A percentile compares a stretch with the other conserved stretches of the same genome.
Conservation (phyloP, 1,140 invertebrate species). For the Matsumurasca onukii region DNA sequence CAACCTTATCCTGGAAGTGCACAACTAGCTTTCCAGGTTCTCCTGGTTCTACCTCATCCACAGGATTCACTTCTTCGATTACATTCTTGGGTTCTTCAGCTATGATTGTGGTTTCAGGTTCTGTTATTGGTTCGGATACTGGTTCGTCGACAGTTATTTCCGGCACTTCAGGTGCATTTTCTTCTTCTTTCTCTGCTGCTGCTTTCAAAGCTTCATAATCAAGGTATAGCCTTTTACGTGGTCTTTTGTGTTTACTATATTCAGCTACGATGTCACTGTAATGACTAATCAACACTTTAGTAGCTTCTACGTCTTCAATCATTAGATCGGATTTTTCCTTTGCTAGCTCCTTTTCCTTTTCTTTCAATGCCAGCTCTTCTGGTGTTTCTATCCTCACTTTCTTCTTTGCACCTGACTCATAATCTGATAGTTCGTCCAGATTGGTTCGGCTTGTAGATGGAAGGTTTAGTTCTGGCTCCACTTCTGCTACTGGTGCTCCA, state of each 20-base stretch:
- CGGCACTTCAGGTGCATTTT: conserved; percentile 34
- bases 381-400: conserved; percentile 41
- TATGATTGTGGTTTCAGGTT: neutral
- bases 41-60: neutral
- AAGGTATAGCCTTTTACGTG: conserved; percentile 56
- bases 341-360: conserved; percentile 30
- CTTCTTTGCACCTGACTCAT: conserved; percentile 30
- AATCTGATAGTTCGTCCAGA: conserved; percentile 12
- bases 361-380: conserved; percentile 19
- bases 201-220: conserved; percentile 63
- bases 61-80: too few species aligned
- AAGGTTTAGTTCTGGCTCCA: conserved; percentile 27
- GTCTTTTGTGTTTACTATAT: conserved; percentile 57
- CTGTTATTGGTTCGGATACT: neutral
- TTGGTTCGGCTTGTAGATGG: neutral
- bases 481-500: conserved; percentile 30
- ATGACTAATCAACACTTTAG: conserved; percentile 71
- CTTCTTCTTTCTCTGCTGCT: conserved; percentile 52
- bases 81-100: conserved; percentile 23
- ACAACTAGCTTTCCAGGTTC: neutral
- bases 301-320: conserved; percentile 35
- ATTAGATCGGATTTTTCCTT: conserved; percentile 26
- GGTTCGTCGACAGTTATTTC: conserved; percentile 21
- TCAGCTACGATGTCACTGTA: conserved; percentile 78
- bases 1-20: neutral